Base-by-base conservation (phyloP, 35 echinoderm and acorn worm species). In the Stichopus chloronotus region DNA sequence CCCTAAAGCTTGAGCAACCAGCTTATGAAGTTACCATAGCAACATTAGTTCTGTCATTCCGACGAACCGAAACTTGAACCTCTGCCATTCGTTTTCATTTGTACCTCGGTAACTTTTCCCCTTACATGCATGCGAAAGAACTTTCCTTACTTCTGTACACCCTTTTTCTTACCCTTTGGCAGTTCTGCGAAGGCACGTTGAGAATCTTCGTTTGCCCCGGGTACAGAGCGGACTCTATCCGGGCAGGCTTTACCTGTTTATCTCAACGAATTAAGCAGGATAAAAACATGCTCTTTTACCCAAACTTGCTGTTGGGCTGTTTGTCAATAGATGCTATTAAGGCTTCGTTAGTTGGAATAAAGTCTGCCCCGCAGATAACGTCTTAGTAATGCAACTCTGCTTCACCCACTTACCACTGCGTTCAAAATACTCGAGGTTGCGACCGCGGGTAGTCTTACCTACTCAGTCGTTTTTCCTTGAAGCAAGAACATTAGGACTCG, bases 311-410 rank as follows among this genome's bases (percentile, higher is more conserved):
- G 54, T 85, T 11, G 57, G 82, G 82, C 55, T 85, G 82, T 85
- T 85, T 85, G 82, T 85, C 82, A 85, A 85, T 85, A 85, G 82
- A 85, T 58, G 82, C 57, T 85, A 85, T 85, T 85, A 85, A 58
- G 56, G 57, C 55, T 85, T 85, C 82, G 82, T 85, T 85, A 85
- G 82, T 85, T 85, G 82, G 82, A 85, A 85, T 85, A 85, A 85
- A 85, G 82, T 85, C 82, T 85, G 82, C 82, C 82, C 82, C 82
- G 82, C 82, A 85, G 82, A 85, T 85, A 85, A 85, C 13, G 55
- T 85, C 19, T 85, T 85, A 23, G 82, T 85, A 85, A 85, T 55
- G 58, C 25, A 85, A 85, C 82, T 85, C 82, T 85, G 9, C 17
- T n/a, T 85, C 57, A 55, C 82, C 82, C 82, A 85, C 82, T 85